A percentile compares a stretch with the other conserved stretches of the same genome.
These are phyloP conservation scores for Agrochola lota DNA, from an alignment of 2,888 invertebrate species.

Conservation along the genomic window DNA sequence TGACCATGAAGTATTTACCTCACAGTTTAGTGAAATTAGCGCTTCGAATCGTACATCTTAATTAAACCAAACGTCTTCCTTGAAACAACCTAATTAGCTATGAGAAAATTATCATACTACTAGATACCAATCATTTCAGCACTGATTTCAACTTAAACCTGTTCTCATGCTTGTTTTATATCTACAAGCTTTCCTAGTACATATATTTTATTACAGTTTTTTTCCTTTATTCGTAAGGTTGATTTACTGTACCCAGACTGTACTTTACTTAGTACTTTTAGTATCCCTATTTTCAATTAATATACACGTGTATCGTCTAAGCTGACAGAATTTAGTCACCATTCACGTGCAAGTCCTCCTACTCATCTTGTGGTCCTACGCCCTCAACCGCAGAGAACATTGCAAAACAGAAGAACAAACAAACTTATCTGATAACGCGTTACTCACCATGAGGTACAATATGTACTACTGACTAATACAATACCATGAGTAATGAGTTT, in stretches of 20 bases:
- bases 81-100: conserved; percentile 28
- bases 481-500: conserved; percentile 67
- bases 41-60: conserved; percentile 2
- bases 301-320: neutral
- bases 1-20: neutral
- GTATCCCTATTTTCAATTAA: neutral
- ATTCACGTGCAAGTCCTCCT: conserved; percentile 34
- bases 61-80: conserved; percentile 21
- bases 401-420: conserved; percentile 74
- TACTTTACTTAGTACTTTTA: neutral
- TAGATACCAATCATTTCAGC: neutral
- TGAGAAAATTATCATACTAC: conserved; percentile 13
- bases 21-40: conserved; percentile 19
- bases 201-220: neutral
- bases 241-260: neutral
- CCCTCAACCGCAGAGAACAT: conserved; percentile 54
- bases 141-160: neutral
- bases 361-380: conserved; percentile 52
- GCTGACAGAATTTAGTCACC: conserved; percentile 23
- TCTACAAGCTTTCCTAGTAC: neutral
- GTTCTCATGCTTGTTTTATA: neutral
- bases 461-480: conserved; percentile 62
- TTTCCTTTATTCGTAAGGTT: no score
- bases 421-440: conserved; percentile 77
- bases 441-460: conserved; percentile 70